A percentile compares a stretch with the other conserved stretches of the same genome.
Evolutionary conservation across 2,888 invertebrate species (phyloP).

Genomic region (Argynnis bischoffii): DNA sequence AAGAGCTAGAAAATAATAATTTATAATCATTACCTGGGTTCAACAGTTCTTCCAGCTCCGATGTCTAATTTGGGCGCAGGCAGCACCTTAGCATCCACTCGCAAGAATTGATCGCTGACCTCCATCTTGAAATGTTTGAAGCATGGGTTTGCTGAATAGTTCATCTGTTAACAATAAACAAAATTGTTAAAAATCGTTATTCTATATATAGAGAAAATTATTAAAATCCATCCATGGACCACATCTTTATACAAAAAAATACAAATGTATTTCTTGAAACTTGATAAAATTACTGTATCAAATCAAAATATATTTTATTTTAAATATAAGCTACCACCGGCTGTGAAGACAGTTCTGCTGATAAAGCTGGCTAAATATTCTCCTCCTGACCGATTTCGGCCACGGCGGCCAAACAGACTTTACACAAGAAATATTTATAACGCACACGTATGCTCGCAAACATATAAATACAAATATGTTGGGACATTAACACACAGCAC

Average conservation of each 20-base stretch:
- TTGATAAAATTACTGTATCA: no score
- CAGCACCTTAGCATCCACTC: constrained; percentile 90
- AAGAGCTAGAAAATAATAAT: background rate
- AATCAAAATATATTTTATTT: background rate
- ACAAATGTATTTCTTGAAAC: no score
- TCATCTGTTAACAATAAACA: constrained; percentile 57
- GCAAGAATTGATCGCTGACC: constrained; percentile 88
- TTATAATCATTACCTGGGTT: constrained; percentile 51
- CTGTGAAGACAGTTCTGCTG: no score
- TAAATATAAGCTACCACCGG: background rate
- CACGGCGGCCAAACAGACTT: no score
- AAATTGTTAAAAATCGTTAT: background rate
- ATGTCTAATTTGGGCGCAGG: constrained; percentile 89
- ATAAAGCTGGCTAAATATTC: no score
- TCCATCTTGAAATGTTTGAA: constrained; percentile 92
- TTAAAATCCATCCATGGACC: no score
- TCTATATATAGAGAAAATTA: background rate
- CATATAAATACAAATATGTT: no score
- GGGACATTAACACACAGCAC: no score
- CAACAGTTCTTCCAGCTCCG: constrained; percentile 53
- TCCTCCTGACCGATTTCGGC: no score
- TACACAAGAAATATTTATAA: no score
- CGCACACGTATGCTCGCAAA: no score
- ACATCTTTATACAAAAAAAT: no score
- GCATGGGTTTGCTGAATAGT: constrained; percentile 62